Evolutionary conservation across 2,888 invertebrate genomes (phyloP).

Genomic region (Caenorhabditis sp.): DNA sequence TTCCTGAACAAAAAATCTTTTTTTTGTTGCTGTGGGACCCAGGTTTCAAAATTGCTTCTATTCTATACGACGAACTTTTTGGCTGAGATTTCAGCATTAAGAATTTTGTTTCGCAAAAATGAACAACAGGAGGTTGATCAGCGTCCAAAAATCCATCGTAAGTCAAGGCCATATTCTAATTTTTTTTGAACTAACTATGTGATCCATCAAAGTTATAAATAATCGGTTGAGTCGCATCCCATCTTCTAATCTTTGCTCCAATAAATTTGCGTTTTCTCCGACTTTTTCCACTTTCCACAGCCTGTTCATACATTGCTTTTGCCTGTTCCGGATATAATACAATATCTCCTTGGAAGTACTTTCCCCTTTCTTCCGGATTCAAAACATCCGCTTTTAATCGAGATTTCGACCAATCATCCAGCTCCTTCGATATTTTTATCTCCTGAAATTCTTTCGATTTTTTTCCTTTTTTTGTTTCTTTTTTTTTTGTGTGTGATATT

Average conservation of each 20-base stretch:
- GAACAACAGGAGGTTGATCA: no score
- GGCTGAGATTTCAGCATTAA: no score
- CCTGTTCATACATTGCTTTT: constrained; percentile 56
- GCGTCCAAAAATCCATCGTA: no score
- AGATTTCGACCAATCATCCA: constrained; percentile 1
- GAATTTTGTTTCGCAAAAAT: no score
- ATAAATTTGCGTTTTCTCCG: constrained; percentile 68
- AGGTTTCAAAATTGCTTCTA: no score
- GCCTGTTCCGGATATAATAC: constrained; percentile 69
- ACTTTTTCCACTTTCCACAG: constrained; percentile 44
- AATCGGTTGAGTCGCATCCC: constrained; percentile 67
- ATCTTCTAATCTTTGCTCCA: constrained; percentile 66
- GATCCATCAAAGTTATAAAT: constrained; percentile 70
- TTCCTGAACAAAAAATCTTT: no score
- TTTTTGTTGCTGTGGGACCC: no score
- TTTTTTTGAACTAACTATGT: constrained; percentile 62
- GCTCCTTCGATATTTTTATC: background rate
- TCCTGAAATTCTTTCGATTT: background rate
- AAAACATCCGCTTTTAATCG: constrained; percentile 22
- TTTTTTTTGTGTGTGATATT: constrained; percentile 1
- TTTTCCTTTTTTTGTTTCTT: background rate
- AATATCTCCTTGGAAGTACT: constrained; percentile 70
- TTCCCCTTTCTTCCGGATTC: constrained; percentile 64
- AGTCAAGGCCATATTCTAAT: no score
- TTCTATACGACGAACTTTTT: no score